A percentile compares a stretch with the other conserved stretches of the same genome.
These are phyloP conservation scores for Synanthedon formicaeformis DNA, from an alignment of 2,888 invertebrate species.

Conservation along the genomic window DNA sequence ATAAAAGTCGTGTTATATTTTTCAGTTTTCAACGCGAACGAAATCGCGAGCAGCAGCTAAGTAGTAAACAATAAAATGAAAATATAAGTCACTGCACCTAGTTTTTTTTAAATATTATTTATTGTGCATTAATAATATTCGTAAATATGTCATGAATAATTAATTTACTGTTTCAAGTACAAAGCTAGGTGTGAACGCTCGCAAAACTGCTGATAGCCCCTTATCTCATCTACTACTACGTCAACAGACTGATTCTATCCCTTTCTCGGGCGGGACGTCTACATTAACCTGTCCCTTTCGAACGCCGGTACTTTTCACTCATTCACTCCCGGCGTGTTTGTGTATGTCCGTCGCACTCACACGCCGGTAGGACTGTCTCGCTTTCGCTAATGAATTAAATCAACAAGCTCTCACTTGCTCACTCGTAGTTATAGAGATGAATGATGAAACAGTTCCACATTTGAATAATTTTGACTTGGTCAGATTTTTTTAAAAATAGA, in stretches of 20 bases:
- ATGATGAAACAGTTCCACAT: no score
- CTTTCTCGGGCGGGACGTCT: constrained; percentile 24
- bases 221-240: constrained; percentile 68
- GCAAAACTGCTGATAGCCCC: constrained; percentile 58
- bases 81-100: no score
- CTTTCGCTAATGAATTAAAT: constrained; percentile 68
- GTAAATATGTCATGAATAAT: no score
- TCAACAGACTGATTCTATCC: constrained; percentile 52
- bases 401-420: constrained; percentile 66
- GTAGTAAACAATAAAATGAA: no score
- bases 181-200: constrained; percentile 38
- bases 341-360: constrained; percentile 23
- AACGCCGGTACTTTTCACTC: constrained; percentile 28
- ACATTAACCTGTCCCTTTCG: constrained; percentile 21
- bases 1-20: no score
- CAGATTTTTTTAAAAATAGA: no score
- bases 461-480: no score
- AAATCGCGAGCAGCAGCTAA: no score
- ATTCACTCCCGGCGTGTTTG: constrained; percentile 5
- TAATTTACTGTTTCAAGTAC: constrained; percentile 24
- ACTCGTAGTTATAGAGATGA: constrained; percentile 15
- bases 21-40: no score
- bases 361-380: constrained; percentile 37
- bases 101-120: no score
- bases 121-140: no score